A percentile compares a stretch with the other conserved stretches of the same genome.
These are phyloP conservation scores for Martes flavigula DNA, from an alignment of 2,797 vertebrate species.

Conservation along the genomic window DNA sequence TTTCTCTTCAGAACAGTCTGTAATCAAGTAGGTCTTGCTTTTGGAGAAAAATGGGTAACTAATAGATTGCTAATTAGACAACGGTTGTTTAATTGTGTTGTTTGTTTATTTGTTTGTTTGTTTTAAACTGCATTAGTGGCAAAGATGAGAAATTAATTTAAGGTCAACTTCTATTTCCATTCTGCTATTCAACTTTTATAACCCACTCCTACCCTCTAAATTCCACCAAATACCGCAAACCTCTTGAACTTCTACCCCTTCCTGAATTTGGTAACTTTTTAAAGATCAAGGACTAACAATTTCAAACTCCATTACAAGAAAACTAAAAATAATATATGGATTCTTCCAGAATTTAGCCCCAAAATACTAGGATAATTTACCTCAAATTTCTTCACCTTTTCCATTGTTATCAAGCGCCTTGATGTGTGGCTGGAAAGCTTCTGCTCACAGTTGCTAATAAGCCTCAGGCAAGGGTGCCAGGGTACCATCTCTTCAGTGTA, in stretches of 20 bases:
- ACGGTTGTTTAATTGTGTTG: background rate
- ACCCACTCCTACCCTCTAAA: background rate
- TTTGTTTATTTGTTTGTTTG: background rate
- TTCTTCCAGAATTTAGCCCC: slow-evolving; percentile 8
- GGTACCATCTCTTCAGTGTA: slow-evolving; percentile 95
- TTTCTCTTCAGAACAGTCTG: background rate
- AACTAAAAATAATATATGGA: slow-evolving; percentile 28
- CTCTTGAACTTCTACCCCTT: background rate
- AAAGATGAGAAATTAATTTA: background rate
- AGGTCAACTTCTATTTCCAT: background rate
- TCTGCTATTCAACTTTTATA: background rate
- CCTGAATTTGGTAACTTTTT: background rate
- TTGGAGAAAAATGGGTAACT: background rate
- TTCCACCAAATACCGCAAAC: background rate
- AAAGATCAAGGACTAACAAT: background rate
- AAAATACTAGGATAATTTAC: slow-evolving; percentile 82
- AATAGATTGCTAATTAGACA: background rate
- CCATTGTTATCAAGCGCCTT: slow-evolving; percentile 97
- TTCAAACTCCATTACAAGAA: background rate
- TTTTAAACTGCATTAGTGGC: background rate
- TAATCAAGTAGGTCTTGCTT: background rate
- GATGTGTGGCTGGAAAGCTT: slow-evolving; percentile 96
- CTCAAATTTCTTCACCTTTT: slow-evolving; percentile 96
- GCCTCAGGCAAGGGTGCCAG: slow-evolving; percentile 92
- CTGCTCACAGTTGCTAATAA: slow-evolving; percentile 98